phyloP scores from a whole-genome alignment of 2,113 vertebrate genomes.

The Polyodon spathula region DNA sequence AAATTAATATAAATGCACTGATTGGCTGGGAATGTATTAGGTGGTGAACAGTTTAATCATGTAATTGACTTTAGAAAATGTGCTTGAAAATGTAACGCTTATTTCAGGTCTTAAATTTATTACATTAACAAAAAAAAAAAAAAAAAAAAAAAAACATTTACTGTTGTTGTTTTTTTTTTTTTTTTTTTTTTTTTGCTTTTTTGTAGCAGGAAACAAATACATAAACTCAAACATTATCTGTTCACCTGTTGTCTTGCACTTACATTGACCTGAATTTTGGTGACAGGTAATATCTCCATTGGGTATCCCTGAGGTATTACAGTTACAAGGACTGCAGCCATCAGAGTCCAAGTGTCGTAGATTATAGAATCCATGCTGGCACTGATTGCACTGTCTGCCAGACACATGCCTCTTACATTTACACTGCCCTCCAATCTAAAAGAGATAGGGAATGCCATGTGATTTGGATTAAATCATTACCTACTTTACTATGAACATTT shows the following conservation, averaged over 20 bases:
- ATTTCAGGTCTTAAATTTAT: too few relatives aligned
- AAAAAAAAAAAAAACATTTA: background rate
- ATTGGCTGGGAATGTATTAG: constrained; percentile 65
- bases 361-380: constrained; percentile 79
- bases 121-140: background rate
- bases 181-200: too few relatives aligned
- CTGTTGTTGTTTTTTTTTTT: background rate
- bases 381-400: constrained; percentile 75
- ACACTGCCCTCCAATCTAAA: constrained; percentile 85
- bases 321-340: constrained; percentile 79
- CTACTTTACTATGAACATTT: constrained; percentile 13
- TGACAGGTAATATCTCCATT: constrained; percentile 75
- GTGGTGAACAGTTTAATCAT: constrained; percentile 52
- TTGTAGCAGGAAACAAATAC: too few relatives aligned
- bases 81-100: too few relatives aligned
- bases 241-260: constrained; percentile 81
- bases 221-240: too few relatives aligned
- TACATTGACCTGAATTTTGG: constrained; percentile 83
- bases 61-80: constrained; percentile 4
- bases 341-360: constrained; percentile 62
- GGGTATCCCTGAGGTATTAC: constrained; percentile 69
- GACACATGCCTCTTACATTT: constrained; percentile 78
- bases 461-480: constrained; percentile 25
- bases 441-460: constrained; percentile 44
- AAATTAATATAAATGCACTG: constrained; percentile 50